phyloP scores from a whole-genome alignment of 1,140 invertebrate genomes.

The Lutraria rhynchaena region DNA sequence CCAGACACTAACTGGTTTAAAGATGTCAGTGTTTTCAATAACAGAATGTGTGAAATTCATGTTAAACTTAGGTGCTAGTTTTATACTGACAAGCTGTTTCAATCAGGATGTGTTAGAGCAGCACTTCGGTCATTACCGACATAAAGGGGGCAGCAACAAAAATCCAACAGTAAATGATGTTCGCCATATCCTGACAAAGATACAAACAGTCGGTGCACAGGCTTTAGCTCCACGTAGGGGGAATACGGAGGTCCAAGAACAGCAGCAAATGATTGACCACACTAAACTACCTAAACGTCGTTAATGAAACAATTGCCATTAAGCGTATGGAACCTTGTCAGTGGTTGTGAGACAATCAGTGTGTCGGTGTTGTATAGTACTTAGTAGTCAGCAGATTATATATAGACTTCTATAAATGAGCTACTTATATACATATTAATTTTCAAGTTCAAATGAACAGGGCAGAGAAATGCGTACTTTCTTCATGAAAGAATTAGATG shows the following conservation, averaged over 20 bases:
- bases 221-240: no score
- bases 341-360: not conserved
- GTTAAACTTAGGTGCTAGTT: not conserved
- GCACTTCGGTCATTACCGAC: constrained; percentile 16
- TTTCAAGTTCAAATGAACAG: no score
- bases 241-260: not conserved
- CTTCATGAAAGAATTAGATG: not conserved
- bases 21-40: not conserved
- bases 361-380: not conserved
- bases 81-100: not conserved
- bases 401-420: not conserved
- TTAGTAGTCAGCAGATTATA: not conserved
- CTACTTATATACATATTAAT: no score
- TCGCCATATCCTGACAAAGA: no score
- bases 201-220: no score
- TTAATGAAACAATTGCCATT: not conserved
- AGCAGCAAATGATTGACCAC: not conserved
- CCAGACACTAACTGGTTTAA: constrained; percentile 8
- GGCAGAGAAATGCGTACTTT: not conserved
- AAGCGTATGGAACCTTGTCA: not conserved
- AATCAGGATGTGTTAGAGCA: constrained; percentile 1
- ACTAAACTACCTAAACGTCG: not conserved
- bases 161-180: constrained; percentile 13
- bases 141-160: constrained; percentile 3
- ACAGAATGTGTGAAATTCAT: no score